A percentile compares a stretch with the other conserved stretches of the same genome.
These are phyloP conservation scores for Dryocosmus kuriphilus DNA, from an alignment of 2,888 invertebrate species.

Conservation along the genomic window DNA sequence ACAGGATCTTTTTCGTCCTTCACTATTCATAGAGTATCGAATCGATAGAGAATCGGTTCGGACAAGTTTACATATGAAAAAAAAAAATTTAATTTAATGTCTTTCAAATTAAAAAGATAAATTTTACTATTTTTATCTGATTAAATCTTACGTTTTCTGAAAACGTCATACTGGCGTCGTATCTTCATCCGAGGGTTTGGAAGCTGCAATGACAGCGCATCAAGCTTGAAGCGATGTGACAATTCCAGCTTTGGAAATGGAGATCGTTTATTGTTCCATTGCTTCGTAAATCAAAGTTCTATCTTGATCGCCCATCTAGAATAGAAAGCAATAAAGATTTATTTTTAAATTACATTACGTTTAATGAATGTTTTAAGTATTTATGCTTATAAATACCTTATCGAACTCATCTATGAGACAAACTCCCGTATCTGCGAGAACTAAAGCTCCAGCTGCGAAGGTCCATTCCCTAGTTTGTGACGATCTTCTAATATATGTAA, in stretches of 20 bases:
- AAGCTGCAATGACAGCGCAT: slow-evolving; percentile 98
- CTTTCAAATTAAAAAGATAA: background rate
- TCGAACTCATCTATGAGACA: slow-evolving; percentile 99
- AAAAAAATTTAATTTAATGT: slow-evolving; percentile 53
- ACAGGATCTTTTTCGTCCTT: slow-evolving; percentile 97
- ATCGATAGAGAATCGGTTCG: slow-evolving; percentile 98
- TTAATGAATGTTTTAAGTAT: too few species aligned
- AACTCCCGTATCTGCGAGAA: slow-evolving; percentile 97
- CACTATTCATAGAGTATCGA: slow-evolving; percentile 98
- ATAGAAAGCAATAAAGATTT: slow-evolving; percentile 42
- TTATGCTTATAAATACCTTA: slow-evolving; percentile 81
- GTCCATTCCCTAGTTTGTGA: slow-evolving; percentile 98
- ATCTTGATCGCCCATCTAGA: slow-evolving; percentile 97
- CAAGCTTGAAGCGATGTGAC: slow-evolving; percentile 98
- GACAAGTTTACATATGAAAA: slow-evolving; percentile 88
- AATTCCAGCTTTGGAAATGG: slow-evolving; percentile 99
- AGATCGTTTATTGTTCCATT: slow-evolving; percentile 99
- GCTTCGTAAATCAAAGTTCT: slow-evolving; percentile 99
- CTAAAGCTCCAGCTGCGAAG: slow-evolving; percentile 97
- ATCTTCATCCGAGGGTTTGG: slow-evolving; percentile 98
- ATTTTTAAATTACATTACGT: background rate
- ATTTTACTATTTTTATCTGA: too few species aligned
- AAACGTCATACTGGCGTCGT: slow-evolving; percentile 98
- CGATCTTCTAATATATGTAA: slow-evolving; percentile 97
- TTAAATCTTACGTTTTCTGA: slow-evolving; percentile 90